Base-by-base conservation (phyloP, 2,888 invertebrate species). In the Synergus japonicus region DNA sequence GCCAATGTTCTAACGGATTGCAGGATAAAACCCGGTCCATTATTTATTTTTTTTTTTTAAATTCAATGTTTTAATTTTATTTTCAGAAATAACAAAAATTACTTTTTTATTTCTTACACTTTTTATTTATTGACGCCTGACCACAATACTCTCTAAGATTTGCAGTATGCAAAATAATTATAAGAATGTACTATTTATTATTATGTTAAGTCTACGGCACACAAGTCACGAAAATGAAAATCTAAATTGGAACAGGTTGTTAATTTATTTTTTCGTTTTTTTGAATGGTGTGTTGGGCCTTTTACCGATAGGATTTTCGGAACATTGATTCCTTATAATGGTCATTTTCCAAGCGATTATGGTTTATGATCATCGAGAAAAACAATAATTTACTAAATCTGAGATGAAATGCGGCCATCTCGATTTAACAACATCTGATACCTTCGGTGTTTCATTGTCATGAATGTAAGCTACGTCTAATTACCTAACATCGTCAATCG, bases 361-460 rank as follows among this genome's bases (percentile, higher is more conserved):
- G 77, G 64, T 77, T 49, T 10, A 49, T 64, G 77, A 65, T n/a
- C 64, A 60, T 41, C 22, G 65, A 77, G 9, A 73, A 67, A 15
- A 22, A 69, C 15, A 73, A 49, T 60, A 63, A 43, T 63, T 64
- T 63, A 29, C 78, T 80, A 80, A 85, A 86, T 88, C 86, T 86
- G 87, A 87, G 88, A 87, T 88, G 85, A 90, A 90, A 90, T 89
- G 90, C 89, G 90, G 90, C 89, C 89, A 90, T 90, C 82, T 83
- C 78, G 82, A 83, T 78, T 83, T 85, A 79, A 79, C 84, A 77
- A 77, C 65, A 78, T 76, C 79, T 80, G 78, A 82, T 83, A 82
- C 80, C 81, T 82, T 83, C 64, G 79, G 66, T 81, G 78, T 79
- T 83, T 85, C 85, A 86, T 85, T 86, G 83, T 83, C 86, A 87